phyloP scores from a whole-genome alignment of 2,113 vertebrate genomes.

The Hippopotamus amphibius region DNA sequence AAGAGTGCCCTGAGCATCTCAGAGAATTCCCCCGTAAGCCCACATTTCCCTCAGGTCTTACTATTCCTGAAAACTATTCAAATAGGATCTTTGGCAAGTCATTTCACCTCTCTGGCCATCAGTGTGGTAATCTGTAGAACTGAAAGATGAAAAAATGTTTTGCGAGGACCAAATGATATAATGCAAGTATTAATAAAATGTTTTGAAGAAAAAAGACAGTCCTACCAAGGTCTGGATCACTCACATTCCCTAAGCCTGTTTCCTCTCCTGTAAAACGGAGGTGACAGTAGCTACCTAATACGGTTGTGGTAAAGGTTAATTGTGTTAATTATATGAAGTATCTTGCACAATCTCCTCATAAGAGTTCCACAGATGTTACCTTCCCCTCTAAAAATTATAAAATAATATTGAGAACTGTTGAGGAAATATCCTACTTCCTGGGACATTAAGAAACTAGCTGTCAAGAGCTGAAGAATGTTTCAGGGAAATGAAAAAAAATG shows the following conservation, averaged over 20 bases:
- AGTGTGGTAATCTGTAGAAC: not conserved
- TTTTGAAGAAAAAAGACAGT: not conserved
- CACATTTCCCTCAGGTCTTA: not conserved
- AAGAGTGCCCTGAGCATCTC: not conserved
- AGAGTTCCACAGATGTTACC: not conserved
- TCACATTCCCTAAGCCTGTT: not conserved
- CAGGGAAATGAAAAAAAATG: not conserved
- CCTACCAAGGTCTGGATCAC: not conserved
- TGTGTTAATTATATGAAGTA: not conserved
- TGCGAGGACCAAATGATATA: not conserved
- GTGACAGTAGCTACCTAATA: not conserved
- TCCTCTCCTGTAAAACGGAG: not conserved
- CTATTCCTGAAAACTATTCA: slow-evolving; percentile 37
- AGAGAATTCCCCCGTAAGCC: slow-evolving; percentile 2
- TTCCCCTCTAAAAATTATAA: slow-evolving; percentile 7
- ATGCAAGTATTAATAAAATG: not conserved
- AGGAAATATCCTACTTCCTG: not conserved
- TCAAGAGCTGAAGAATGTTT: not conserved
- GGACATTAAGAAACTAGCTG: not conserved
- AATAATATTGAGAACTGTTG: not conserved
- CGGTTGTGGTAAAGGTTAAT: not conserved
- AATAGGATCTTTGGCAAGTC: not conserved
- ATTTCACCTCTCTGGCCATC: slow-evolving; percentile 1
- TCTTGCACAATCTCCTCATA: not conserved
- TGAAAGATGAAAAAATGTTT: not conserved